Evolutionary conservation across 2,888 invertebrate genomes (phyloP).

Genomic region (Ditula angustiorana): DNA sequence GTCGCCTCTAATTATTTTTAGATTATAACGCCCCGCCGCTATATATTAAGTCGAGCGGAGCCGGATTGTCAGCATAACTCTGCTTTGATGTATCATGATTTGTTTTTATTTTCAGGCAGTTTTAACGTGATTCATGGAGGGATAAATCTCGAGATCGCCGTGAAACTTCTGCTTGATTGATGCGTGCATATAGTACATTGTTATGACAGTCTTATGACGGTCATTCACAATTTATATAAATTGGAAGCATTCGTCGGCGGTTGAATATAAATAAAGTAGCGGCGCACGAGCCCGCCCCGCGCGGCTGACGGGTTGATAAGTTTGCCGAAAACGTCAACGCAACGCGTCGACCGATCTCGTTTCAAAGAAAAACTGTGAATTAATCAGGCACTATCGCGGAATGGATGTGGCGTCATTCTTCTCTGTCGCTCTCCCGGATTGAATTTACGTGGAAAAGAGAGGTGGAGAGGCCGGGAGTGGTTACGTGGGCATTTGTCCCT

Average conservation of each 20-base stretch:
- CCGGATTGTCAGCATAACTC: conserved; percentile 85
- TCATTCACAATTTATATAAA: conserved; percentile 50
- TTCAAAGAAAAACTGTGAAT: conserved; percentile 81
- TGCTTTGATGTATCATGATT: conserved; percentile 83
- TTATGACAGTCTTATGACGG: conserved; percentile 70
- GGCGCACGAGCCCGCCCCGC: conserved; percentile 51
- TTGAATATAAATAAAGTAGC: conserved; percentile 33
- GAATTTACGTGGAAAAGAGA: conserved; percentile 63
- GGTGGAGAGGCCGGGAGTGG: conserved; percentile 72
- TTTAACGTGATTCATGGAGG: conserved; percentile 79
- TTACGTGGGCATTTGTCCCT: conserved; percentile 77
- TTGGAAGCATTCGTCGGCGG: conserved; percentile 31
- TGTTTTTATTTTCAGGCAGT: conserved; percentile 82
- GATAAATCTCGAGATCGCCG: conserved; percentile 78
- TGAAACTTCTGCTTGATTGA: conserved; percentile 78
- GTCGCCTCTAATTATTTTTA: conserved; percentile 85
- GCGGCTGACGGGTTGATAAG: conserved; percentile 67
- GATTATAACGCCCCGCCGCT: conserved; percentile 83
- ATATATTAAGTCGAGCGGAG: conserved; percentile 80
- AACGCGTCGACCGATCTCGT: conserved; percentile 66
- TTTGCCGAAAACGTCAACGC: conserved; percentile 72
- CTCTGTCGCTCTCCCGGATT: conserved; percentile 66
- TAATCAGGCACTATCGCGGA: conserved; percentile 75
- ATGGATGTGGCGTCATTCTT: conserved; percentile 69
- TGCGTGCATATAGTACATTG: conserved; percentile 68